phyloP scores from a whole-genome alignment of 2,113 vertebrate genomes.

The Oriolus oriolus region DNA sequence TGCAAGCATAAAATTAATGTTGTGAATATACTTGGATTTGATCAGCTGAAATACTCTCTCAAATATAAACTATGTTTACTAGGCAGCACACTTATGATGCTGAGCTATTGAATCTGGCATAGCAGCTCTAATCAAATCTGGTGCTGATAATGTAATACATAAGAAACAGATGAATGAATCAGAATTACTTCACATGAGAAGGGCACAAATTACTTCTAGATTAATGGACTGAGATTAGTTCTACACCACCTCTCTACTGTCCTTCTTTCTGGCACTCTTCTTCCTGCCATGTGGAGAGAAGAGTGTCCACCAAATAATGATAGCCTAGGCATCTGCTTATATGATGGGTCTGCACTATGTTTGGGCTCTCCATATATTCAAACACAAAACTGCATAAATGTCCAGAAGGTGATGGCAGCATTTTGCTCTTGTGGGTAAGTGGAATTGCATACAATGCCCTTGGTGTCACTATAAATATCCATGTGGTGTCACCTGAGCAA shows the following conservation, averaged over 20 bases:
- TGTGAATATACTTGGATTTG: neutral
- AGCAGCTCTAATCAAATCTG: neutral
- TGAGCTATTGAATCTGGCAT: neutral
- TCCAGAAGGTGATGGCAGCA: neutral
- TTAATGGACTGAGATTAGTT: neutral
- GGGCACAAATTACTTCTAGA: neutral
- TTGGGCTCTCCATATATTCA: neutral
- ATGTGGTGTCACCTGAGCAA: neutral
- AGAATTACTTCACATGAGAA: neutral
- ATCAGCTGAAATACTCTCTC: neutral
- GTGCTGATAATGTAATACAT: neutral
- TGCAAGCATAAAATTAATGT: neutral
- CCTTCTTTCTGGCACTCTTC: neutral
- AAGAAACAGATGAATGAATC: neutral
- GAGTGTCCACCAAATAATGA: neutral
- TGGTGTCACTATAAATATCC: neutral
- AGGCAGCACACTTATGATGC: neutral
- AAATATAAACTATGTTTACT: neutral
- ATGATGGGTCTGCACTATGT: neutral
- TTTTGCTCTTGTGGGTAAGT: neutral
- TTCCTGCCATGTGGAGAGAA: neutral
- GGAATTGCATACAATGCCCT: neutral
- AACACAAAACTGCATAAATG: neutral
- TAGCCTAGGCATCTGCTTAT: neutral
- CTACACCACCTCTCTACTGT: neutral